Conservation (phyloP, 2,888 invertebrate genomes). For the Melinaea menophilus region DNA sequence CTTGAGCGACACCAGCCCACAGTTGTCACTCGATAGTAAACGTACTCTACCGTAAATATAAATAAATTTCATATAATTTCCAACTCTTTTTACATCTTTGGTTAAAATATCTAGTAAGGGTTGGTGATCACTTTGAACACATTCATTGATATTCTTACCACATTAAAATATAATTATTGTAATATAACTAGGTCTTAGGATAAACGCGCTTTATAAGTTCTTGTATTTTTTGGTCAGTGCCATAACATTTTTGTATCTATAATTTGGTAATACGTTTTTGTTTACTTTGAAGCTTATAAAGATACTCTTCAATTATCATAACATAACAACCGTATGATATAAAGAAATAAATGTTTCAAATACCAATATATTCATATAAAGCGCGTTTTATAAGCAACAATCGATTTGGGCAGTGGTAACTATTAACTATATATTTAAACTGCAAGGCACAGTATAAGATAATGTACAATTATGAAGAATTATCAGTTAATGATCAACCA, state of each 20-base stretch:
- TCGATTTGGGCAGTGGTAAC: constrained; percentile 1
- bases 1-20: background rate
- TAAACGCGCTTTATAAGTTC: constrained; percentile 6
- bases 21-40: constrained; percentile 9
- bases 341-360: constrained; percentile 12
- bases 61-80: constrained; percentile 50
- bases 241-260: too few species aligned
- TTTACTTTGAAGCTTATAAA: too few species aligned
- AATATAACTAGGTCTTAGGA: background rate
- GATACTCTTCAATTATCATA: too few species aligned
- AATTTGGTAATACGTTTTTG: too few species aligned
- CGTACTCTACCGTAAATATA: constrained; percentile 35
- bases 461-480: too few species aligned
- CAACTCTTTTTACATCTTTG: constrained; percentile 76
- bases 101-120: constrained; percentile 70
- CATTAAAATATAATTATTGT: constrained; percentile 6
- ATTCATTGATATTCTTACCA: constrained; percentile 31
- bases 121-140: constrained; percentile 62
- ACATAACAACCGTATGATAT: too few species aligned
- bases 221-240: too few species aligned
- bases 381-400: constrained; percentile 21
- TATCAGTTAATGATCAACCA: too few species aligned
- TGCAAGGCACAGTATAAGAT: too few species aligned
- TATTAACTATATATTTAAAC: background rate
- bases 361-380: constrained; percentile 27